These are phyloP conservation scores for Caenorhabditis japonica DNA, from an alignment of 2,888 invertebrate genomes.

Conservation along the genomic window DNA sequence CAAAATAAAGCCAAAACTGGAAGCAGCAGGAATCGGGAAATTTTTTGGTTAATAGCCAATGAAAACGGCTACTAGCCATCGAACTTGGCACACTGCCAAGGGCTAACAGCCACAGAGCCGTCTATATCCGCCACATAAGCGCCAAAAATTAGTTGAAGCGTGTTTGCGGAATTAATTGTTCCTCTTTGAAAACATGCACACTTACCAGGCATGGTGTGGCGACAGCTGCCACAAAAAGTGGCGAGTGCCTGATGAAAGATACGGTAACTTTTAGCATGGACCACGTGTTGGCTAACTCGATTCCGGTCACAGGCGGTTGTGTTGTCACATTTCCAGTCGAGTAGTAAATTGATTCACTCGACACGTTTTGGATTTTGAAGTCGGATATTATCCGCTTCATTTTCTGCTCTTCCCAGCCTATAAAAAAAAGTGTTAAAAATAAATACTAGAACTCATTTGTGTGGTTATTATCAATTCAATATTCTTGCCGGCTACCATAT, in stretches of 20 bases:
- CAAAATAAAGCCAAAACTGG: background rate
- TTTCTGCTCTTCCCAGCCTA: conserved; percentile 68
- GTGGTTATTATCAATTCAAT: no score
- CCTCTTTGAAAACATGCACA: background rate
- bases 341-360: conserved; percentile 63
- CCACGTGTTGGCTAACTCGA: conserved; percentile 54
- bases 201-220: conserved; percentile 50
- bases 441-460: no score
- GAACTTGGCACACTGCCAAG: no score
- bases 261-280: conserved; percentile 54
- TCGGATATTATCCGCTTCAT: conserved; percentile 67
- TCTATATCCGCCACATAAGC: no score
- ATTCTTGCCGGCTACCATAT: no score
- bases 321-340: conserved; percentile 37
- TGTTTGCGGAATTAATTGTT: background rate
- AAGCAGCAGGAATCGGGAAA: background rate
- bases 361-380: conserved; percentile 63
- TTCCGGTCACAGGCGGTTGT: conserved; percentile 55
- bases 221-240: conserved; percentile 43
- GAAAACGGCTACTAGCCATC: no score
- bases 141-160: no score
- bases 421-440: no score
- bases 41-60: background rate
- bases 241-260: conserved; percentile 48
- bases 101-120: no score